Evolutionary conservation across 2,888 invertebrate species (phyloP).

Genomic region (Pinctada fucata): DNA sequence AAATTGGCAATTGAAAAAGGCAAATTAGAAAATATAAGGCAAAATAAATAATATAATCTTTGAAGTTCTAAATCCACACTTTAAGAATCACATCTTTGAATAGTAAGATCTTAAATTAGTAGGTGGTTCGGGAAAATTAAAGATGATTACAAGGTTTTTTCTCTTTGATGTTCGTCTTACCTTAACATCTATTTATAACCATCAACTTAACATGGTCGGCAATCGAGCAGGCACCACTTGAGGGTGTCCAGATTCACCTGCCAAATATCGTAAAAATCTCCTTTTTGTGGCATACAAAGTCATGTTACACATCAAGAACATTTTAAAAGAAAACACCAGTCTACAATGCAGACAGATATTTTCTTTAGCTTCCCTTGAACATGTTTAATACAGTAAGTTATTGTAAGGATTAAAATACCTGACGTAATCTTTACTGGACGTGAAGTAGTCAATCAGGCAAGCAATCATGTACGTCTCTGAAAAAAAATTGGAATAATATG

Average conservation of each 20-base stretch:
- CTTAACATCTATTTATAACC: neutral
- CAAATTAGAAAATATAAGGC: too few relatives aligned
- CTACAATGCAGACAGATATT: neutral
- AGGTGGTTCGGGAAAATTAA: too few relatives aligned
- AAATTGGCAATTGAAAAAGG: too few relatives aligned
- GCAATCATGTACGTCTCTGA: slow-evolving; percentile 95
- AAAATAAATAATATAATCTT: too few relatives aligned
- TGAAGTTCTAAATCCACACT: too few relatives aligned
- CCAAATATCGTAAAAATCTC: slow-evolving; percentile 27
- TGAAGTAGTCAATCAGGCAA: slow-evolving; percentile 96
- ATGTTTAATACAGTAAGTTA: neutral
- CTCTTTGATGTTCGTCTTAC: neutral
- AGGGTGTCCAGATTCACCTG: slow-evolving; percentile 18
- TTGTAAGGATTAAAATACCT: slow-evolving; percentile 52
- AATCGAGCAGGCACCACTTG: slow-evolving; percentile 13
- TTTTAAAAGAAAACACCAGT: neutral
- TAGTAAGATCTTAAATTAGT: too few relatives aligned
- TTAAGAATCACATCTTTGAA: too few relatives aligned
- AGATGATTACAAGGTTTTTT: too few relatives aligned
- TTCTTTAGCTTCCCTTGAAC: neutral
- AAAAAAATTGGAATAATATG: slow-evolving; percentile 28
- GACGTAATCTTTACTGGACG: slow-evolving; percentile 89
- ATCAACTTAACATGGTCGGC: neutral
- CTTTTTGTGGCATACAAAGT: slow-evolving; percentile 14
- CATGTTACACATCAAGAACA: neutral